Evolutionary conservation across 2,113 vertebrate genomes (phyloP).

Genomic region (Thalassoma bifasciatum): DNA sequence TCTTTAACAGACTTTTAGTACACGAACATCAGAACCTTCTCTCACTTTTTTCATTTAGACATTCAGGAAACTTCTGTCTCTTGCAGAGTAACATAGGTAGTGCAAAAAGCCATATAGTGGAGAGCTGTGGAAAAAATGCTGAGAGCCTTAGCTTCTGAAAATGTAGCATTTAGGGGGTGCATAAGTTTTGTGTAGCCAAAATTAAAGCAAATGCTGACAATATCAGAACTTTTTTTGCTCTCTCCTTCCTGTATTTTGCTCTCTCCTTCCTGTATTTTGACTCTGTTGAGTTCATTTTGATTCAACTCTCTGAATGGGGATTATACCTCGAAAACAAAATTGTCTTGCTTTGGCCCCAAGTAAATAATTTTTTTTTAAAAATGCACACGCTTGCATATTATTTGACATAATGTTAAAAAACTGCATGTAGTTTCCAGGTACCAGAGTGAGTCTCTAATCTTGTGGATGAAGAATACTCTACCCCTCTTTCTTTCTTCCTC

Average conservation of each 20-base stretch:
- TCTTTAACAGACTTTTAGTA: not conserved
- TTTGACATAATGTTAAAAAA: not conserved
- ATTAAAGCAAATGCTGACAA: too few relatives aligned
- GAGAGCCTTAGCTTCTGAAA: not conserved
- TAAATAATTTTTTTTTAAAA: too few relatives aligned
- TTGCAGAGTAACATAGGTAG: not conserved
- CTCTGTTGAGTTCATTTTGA: not conserved
- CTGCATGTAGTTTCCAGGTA: slow-evolving; percentile 3
- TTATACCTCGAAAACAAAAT: not conserved
- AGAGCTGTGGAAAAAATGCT: not conserved
- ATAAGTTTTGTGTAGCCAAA: not conserved
- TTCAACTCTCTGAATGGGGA: not conserved
- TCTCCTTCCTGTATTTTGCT: not conserved
- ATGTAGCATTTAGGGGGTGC: not conserved
- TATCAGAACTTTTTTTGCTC: too few relatives aligned
- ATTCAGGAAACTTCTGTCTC: not conserved
- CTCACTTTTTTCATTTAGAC: not conserved
- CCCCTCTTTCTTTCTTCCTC: not conserved
- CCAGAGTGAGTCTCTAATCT: slow-evolving; percentile 16
- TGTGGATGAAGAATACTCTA: slow-evolving; percentile 23
- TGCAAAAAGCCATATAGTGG: not conserved
- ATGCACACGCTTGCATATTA: too few relatives aligned
- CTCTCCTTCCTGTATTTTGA: not conserved
- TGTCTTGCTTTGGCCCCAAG: too few relatives aligned
- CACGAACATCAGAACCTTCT: not conserved